phyloP scores from a whole-genome alignment of 2,888 invertebrate species.

The Brachylomia viminalis region DNA sequence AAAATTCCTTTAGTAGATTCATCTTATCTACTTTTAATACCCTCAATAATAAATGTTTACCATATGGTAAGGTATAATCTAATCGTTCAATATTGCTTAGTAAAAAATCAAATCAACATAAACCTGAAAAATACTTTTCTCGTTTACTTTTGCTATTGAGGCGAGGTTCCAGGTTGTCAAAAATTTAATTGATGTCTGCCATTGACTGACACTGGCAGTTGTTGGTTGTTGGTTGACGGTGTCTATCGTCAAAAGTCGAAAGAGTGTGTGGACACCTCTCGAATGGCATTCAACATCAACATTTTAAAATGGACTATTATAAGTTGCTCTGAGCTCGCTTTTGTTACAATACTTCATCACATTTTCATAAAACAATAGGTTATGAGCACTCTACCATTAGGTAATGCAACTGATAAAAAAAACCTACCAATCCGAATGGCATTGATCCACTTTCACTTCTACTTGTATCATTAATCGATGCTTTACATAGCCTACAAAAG shows the following conservation, averaged over 20 bases:
- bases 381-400: neutral
- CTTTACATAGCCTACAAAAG: too few species aligned
- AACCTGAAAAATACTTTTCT: conserved; percentile 12
- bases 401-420: too few species aligned
- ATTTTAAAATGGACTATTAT: neutral
- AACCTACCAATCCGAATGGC: neutral
- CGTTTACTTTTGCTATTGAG: conserved; percentile 13
- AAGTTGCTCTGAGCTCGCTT: neutral
- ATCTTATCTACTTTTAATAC: neutral
- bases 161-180: conserved; percentile 23
- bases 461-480: neutral
- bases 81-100: neutral
- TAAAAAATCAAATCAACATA: neutral
- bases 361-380: neutral
- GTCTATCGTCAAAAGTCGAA: neutral
- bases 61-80: neutral
- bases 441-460: neutral
- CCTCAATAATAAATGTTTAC: neutral
- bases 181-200: conserved; percentile 30
- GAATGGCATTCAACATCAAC: neutral
- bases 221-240: neutral
- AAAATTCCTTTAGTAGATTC: neutral
- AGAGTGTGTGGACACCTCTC: neutral
- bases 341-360: neutral
- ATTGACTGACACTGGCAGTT: conserved; percentile 23